Evolutionary conservation across 1,140 invertebrate species (phyloP).

Genomic region (Tribolium castaneum): DNA sequence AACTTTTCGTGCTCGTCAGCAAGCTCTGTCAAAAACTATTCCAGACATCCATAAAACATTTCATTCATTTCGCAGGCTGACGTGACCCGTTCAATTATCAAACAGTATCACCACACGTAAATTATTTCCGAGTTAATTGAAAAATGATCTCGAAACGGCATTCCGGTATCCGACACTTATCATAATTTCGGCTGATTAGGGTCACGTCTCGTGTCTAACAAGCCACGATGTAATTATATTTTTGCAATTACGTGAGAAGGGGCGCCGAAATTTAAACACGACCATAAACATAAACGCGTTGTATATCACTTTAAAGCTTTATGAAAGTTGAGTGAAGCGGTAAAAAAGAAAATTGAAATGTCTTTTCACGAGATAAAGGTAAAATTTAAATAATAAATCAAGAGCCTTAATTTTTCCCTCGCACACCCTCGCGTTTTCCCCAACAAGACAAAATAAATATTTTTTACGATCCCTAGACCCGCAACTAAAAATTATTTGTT

Average conservation of each 20-base stretch:
- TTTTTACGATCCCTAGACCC: background rate
- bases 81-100: slow-evolving; percentile 28
- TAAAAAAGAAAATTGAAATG: slow-evolving; percentile 36
- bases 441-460: background rate
- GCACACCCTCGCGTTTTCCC: background rate
- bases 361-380: slow-evolving; percentile 32
- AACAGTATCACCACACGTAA: slow-evolving; percentile 10
- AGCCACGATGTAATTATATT: slow-evolving; percentile 17
- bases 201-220: slow-evolving; percentile 13
- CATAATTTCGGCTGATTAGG: slow-evolving; percentile 23
- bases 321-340: slow-evolving; percentile 31
- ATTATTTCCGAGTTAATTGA: background rate
- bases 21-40: slow-evolving; percentile 29
- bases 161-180: background rate
- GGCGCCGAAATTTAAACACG: slow-evolving; percentile 11
- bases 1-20: slow-evolving; percentile 8
- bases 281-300: slow-evolving; percentile 32
- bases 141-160: slow-evolving; percentile 6
- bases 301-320: slow-evolving; percentile 34
- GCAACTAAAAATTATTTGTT: background rate
- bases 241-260: slow-evolving; percentile 23
- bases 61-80: slow-evolving; percentile 5
- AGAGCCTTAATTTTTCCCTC: slow-evolving; percentile 8
- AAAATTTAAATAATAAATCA: slow-evolving; percentile 36
- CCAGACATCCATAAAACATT: slow-evolving; percentile 25